Evolutionary conservation across 2,888 invertebrate species (phyloP).

Genomic region (Chirona hameri): DNA sequence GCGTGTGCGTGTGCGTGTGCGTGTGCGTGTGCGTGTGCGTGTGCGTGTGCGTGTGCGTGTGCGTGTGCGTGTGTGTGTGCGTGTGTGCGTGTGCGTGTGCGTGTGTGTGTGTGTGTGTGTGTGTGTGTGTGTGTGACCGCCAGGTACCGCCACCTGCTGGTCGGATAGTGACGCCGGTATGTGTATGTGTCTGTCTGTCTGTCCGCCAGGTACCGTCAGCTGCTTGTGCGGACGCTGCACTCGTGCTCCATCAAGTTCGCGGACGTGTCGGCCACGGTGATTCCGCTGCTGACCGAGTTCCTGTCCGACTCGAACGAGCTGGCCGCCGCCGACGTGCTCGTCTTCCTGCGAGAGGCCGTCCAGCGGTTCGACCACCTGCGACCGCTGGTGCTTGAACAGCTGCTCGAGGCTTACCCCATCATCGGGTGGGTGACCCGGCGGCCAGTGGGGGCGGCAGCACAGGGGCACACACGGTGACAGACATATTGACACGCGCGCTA

Average conservation of each 20-base stretch:
- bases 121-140: not conserved
- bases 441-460: no score
- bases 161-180: not conserved
- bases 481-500: no score
- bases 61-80: not conserved
- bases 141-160: no score
- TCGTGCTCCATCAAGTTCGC: slow-evolving; percentile 91
- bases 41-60: not conserved
- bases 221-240: slow-evolving; percentile 91
- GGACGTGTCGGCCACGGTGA: slow-evolving; percentile 87
- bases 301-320: slow-evolving; percentile 81
- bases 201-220: slow-evolving; percentile 70
- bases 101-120: not conserved
- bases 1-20: not conserved
- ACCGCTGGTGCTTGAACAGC: slow-evolving; percentile 68
- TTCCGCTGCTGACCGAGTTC: slow-evolving; percentile 92
- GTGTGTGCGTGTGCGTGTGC: not conserved
- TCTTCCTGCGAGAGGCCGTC: slow-evolving; percentile 94
- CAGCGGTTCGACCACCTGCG: slow-evolving; percentile 62
- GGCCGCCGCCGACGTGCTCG: slow-evolving; percentile 88
- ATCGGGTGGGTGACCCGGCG: slow-evolving; percentile 56
- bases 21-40: not conserved
- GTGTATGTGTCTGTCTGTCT: not conserved
- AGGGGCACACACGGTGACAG: no score
- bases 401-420: slow-evolving; percentile 75